Conservation (phyloP, 53 echinoderm and acorn worm genomes). For the Glandiceps talaboti region DNA sequence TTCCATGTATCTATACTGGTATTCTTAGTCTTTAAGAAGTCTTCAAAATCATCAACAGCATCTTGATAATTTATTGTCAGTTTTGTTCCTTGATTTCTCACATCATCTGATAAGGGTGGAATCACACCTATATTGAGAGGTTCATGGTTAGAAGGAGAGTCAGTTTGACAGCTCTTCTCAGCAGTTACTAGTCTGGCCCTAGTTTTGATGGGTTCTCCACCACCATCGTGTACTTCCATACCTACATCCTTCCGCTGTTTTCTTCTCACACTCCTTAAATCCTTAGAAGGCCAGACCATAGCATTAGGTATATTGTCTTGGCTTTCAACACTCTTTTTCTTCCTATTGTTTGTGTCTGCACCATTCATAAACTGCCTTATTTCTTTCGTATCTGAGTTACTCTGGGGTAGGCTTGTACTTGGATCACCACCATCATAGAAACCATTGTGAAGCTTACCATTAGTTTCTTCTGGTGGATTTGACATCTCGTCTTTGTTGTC, state of each 20-base stretch:
- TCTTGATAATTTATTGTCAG: constrained; percentile 21
- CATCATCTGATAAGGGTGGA: constrained; percentile 10
- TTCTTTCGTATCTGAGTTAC: background rate
- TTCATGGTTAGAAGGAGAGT: background rate
- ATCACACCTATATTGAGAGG: constrained; percentile 5
- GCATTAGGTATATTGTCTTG: no score
- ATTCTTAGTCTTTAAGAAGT: constrained; percentile 6
- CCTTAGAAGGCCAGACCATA: no score
- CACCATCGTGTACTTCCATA: no score
- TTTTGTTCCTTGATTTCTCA: background rate
- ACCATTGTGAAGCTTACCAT: no score
- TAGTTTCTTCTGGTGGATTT: no score
- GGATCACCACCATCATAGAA: no score
- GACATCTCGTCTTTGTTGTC: background rate
- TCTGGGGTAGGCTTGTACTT: background rate
- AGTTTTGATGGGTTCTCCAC: background rate
- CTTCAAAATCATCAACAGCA: constrained; percentile 20
- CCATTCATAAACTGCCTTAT: background rate
- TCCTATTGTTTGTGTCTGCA: background rate
- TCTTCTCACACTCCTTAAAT: no score
- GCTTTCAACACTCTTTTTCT: background rate
- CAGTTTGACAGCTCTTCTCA: constrained; percentile 5
- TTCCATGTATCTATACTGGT: background rate
- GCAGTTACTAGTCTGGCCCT: background rate
- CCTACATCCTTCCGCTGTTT: no score